These are phyloP conservation scores for Nezara viridula DNA, from an alignment of 2,888 invertebrate species.

Conservation along the genomic window DNA sequence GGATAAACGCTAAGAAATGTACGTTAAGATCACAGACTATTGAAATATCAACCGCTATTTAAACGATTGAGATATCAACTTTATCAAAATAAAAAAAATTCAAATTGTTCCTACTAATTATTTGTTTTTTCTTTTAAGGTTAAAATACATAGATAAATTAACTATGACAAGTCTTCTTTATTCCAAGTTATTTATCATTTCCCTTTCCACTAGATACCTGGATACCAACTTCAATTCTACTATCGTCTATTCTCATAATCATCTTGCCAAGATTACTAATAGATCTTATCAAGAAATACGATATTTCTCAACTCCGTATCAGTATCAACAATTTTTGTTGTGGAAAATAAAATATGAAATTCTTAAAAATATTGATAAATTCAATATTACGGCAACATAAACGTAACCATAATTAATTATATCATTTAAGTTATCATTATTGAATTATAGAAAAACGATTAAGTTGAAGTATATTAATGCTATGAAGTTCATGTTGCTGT, in stretches of 20 bases:
- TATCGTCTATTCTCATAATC: no score
- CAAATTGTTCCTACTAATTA: background rate
- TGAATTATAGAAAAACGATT: no score
- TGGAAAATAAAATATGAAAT: background rate
- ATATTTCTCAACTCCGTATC: background rate
- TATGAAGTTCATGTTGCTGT: no score
- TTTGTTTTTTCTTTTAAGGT: background rate
- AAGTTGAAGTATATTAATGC: no score
- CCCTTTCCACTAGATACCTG: no score
- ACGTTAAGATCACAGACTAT: slow-evolving; percentile 25
- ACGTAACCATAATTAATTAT: no score
- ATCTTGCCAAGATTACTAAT: no score
- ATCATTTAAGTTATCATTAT: no score
- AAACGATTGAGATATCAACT: background rate
- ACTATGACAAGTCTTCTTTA: background rate
- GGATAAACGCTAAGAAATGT: background rate
- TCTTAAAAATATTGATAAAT: no score
- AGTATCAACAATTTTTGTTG: background rate
- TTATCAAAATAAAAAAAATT: background rate
- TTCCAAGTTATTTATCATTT: no score
- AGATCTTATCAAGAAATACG: background rate
- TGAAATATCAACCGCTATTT: background rate
- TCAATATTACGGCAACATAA: no score
- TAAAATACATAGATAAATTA: background rate
- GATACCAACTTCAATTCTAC: no score